Evolutionary conservation across 2,113 vertebrate species (phyloP).

Genomic region (Ctenomys sociabilis): DNA sequence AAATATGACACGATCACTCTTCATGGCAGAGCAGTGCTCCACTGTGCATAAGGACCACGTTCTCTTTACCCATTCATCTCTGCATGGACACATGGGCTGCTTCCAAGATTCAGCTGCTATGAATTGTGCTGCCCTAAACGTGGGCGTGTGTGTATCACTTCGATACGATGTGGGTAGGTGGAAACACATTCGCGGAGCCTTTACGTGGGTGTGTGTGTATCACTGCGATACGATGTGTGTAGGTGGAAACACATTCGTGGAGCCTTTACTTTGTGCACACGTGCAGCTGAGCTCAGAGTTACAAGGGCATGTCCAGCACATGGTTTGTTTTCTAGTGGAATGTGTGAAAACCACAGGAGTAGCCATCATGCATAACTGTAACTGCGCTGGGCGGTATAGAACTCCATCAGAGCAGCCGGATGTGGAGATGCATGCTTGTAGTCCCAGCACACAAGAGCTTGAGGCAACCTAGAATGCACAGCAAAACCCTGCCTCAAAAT

Average conservation of each 20-base stretch:
- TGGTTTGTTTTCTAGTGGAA: background rate
- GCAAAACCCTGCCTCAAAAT: background rate
- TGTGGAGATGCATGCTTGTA: background rate
- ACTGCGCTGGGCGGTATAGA: background rate
- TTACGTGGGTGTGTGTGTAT: background rate
- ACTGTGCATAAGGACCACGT: background rate
- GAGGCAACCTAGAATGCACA: background rate
- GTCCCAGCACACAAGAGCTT: background rate
- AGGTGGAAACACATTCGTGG: background rate
- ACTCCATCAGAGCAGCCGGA: background rate
- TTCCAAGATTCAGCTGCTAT: background rate
- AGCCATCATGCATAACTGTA: background rate
- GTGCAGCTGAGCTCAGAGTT: background rate
- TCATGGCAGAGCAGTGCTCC: background rate
- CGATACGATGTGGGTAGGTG: background rate
- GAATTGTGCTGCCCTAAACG: background rate
- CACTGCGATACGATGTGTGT: background rate
- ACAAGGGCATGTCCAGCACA: background rate
- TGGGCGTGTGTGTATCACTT: too few species aligned
- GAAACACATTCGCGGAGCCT: background rate
- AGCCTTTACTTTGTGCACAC: background rate
- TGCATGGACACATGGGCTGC: background rate
- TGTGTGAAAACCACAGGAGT: background rate
- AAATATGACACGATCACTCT: background rate
- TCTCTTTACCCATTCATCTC: background rate